Evolutionary conservation across 2,888 invertebrate genomes (phyloP).

Genomic region (Cerastoderma edule): DNA sequence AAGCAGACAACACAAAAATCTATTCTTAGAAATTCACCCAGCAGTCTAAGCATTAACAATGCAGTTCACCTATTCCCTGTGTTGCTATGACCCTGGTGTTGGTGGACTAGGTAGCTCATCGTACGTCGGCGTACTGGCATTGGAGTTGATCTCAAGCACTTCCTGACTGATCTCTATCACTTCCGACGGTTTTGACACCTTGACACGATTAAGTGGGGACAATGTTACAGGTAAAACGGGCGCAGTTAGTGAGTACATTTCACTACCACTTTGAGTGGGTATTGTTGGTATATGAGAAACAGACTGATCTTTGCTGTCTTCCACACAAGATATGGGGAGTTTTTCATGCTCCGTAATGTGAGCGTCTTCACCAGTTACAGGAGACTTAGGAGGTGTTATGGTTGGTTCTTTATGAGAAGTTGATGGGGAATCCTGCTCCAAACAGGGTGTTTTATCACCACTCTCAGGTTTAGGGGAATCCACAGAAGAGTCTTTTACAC

Average conservation of each 20-base stretch:
- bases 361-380: too few relatives aligned
- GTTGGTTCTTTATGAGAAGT: too few relatives aligned
- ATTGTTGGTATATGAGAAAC: neutral
- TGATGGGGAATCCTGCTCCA: too few relatives aligned
- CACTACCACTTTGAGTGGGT: neutral
- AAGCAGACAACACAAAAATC: too few relatives aligned
- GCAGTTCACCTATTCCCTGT: too few relatives aligned
- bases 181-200: constrained; percentile 19
- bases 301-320: neutral
- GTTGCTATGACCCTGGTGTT: constrained; percentile 16
- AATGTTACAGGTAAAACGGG: constrained; percentile 5
- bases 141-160: constrained; percentile 52
- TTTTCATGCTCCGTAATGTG: neutral
- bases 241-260: neutral
- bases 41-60: too few relatives aligned
- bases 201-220: constrained; percentile 35
- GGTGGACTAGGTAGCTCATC: constrained; percentile 55
- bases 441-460: too few relatives aligned
- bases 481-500: too few relatives aligned
- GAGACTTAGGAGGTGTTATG: too few relatives aligned
- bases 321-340: neutral
- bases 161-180: constrained; percentile 46
- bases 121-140: constrained; percentile 57
- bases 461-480: too few relatives aligned
- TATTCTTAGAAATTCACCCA: too few relatives aligned